A percentile compares a stretch with the other conserved stretches of the same genome.
Evolutionary conservation across 2,888 invertebrate genomes (phyloP).

Genomic region (Stomorhina lunata): DNA sequence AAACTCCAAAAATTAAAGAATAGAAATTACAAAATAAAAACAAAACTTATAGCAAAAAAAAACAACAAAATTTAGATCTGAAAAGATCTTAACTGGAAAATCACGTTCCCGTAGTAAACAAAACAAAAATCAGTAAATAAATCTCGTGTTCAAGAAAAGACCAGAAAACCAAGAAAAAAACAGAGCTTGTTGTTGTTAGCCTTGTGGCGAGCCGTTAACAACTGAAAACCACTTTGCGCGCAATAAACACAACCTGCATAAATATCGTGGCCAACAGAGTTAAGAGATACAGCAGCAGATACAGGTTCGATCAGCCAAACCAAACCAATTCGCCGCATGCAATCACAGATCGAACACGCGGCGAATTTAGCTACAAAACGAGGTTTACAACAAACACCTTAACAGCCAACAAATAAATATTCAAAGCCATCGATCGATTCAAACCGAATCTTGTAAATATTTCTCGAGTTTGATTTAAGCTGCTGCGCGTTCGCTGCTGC

Average conservation of each 20-base stretch:
- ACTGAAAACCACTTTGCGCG: slow-evolving; percentile 81
- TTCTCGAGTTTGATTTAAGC: slow-evolving; percentile 55
- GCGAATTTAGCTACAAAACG: slow-evolving; percentile 50
- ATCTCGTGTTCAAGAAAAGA: slow-evolving; percentile 52
- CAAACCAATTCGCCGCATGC: slow-evolving; percentile 62
- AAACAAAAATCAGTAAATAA: slow-evolving; percentile 49
- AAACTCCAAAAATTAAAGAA: slow-evolving; percentile 4
- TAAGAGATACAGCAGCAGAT: slow-evolving; percentile 31
- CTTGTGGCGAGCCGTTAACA: slow-evolving; percentile 80
- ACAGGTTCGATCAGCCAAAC: slow-evolving; percentile 56
- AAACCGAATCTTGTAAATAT: slow-evolving; percentile 42
- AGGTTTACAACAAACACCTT: slow-evolving; percentile 24
- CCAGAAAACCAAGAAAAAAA: slow-evolving; percentile 46
- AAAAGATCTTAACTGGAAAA: slow-evolving; percentile 65
- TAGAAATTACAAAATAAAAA: neutral
- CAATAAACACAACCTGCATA: slow-evolving; percentile 75
- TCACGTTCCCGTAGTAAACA: slow-evolving; percentile 67
- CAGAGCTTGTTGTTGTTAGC: slow-evolving; percentile 77
- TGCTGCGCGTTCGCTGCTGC: slow-evolving; percentile 29
- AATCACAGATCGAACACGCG: slow-evolving; percentile 61
- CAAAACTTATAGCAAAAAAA: slow-evolving; percentile 33
- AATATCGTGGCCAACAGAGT: slow-evolving; percentile 69
- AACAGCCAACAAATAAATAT: neutral
- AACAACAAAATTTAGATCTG: slow-evolving; percentile 14
- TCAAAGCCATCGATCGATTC: slow-evolving; percentile 20